Evolutionary conservation across 1,140 invertebrate genomes (phyloP).

Genomic region (Pseudomyrmex dendroicus): DNA sequence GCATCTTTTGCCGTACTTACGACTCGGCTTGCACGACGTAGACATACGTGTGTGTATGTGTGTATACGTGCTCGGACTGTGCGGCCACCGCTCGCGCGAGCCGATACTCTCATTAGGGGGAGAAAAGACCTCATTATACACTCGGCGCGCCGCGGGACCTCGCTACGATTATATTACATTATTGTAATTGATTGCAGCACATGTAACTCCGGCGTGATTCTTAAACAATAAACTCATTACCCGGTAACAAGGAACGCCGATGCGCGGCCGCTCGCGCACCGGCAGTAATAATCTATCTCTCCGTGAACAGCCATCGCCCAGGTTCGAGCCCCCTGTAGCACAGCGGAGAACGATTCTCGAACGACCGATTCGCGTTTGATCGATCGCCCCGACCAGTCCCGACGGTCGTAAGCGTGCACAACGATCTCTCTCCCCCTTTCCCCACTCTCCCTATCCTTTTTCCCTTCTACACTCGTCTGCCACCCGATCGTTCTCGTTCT

Average conservation of each 20-base stretch:
- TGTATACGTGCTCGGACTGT: constrained; percentile 23
- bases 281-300: constrained; percentile 73
- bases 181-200: constrained; percentile 82
- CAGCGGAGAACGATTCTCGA: constrained; percentile 50
- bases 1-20: constrained; percentile 40
- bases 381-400: constrained; percentile 66
- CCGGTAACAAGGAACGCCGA: constrained; percentile 69
- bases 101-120: constrained; percentile 78
- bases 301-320: constrained; percentile 28
- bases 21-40: constrained; percentile 26
- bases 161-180: constrained; percentile 81
- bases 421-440: constrained; percentile 30
- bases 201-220: constrained; percentile 77
- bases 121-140: constrained; percentile 78
- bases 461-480: background rate
- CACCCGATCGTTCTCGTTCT: constrained; percentile 33
- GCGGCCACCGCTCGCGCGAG: constrained; percentile 27
- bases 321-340: constrained; percentile 39
- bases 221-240: constrained; percentile 83
- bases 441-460: constrained; percentile 17
- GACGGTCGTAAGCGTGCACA: constrained; percentile 62
- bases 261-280: constrained; percentile 48
- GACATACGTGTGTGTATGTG: constrained; percentile 23
- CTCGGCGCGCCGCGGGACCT: constrained; percentile 68
- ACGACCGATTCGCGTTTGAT: constrained; percentile 73